phyloP scores from a whole-genome alignment of 2,797 vertebrate genomes.

The Sebastes diaconus region DNA sequence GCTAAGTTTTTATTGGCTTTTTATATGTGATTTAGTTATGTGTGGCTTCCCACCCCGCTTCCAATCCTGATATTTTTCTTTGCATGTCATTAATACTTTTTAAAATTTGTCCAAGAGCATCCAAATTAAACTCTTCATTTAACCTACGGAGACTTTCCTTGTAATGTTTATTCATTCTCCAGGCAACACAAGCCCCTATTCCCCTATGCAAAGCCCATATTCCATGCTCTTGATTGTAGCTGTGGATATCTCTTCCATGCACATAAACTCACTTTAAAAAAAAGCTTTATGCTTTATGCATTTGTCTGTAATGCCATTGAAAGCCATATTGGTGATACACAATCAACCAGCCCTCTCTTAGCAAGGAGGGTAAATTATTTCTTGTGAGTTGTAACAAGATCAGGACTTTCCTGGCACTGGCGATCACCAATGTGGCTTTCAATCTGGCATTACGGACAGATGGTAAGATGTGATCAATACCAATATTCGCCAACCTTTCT shows the following conservation, averaged over 20 bases:
- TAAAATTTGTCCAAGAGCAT: conserved; percentile 46
- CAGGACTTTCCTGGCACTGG: conserved; percentile 19
- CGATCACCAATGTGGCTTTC: conserved; percentile 18
- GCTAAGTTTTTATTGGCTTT: conserved; percentile 81
- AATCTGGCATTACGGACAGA: conserved; percentile 33
- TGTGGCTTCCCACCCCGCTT: conserved; percentile 52
- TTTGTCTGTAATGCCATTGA: background rate
- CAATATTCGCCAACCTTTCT: conserved; percentile 19
- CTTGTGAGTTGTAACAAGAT: conserved; percentile 36
- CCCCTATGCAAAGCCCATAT: conserved; percentile 12
- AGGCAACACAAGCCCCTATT: conserved; percentile 20
- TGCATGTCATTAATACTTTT: conserved; percentile 75
- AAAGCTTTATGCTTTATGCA: background rate
- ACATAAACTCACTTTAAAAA: conserved; percentile 22
- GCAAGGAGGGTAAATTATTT: conserved; percentile 22
- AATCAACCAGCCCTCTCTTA: conserved; percentile 39
- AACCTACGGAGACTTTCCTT: background rate
- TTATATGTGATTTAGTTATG: conserved; percentile 76
- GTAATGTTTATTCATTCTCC: conserved; percentile 15
- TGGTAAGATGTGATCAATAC: conserved; percentile 21
- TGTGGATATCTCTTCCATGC: conserved; percentile 16
- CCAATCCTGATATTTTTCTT: conserved; percentile 78
- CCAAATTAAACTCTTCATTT: conserved; percentile 45
- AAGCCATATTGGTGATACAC: conserved; percentile 1
- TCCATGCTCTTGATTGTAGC: background rate